phyloP scores from a whole-genome alignment of 2,113 vertebrate genomes.

The Rallus limicola region DNA sequence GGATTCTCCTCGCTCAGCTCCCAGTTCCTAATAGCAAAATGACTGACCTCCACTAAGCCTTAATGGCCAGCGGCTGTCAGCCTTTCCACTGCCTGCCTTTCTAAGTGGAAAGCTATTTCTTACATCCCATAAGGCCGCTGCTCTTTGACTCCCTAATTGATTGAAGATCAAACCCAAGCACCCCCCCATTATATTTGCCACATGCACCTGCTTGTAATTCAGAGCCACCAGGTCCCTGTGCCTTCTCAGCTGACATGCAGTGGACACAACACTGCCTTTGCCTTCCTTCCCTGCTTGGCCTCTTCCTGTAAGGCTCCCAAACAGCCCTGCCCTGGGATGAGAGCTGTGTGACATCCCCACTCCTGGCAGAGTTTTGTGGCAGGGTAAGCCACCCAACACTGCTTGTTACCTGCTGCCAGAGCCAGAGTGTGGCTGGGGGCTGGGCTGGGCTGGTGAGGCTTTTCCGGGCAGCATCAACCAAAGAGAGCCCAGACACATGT shows the following conservation, averaged over 20 bases:
- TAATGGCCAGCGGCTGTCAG: constrained; percentile 20
- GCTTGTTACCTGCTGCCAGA: not conserved
- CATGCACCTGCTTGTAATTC: not conserved
- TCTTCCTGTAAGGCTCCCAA: not conserved
- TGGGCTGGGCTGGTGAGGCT: not conserved
- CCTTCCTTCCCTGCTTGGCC: not conserved
- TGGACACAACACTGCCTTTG: rapidly evolving
- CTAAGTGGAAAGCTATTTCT: constrained; percentile 40
- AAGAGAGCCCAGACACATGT: not conserved
- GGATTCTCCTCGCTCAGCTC: not conserved
- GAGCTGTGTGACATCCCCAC: not conserved
- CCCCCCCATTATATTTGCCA: not conserved
- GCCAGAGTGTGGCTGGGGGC: not conserved
- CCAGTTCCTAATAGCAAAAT: constrained; percentile 16
- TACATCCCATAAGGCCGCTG: constrained; percentile 16
- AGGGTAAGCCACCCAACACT: not conserved
- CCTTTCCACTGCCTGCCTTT: not conserved
- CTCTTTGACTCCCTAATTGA: constrained; percentile 56
- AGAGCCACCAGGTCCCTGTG: not conserved
- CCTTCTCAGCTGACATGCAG: not conserved
- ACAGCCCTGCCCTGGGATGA: not conserved
- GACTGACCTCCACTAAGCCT: not conserved
- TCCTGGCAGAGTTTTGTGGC: not conserved
- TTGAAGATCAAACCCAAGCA: constrained; percentile 9
- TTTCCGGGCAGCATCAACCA: not conserved